Evolutionary conservation across 1,140 invertebrate genomes (phyloP), one percentile per base, ranked within the genome.

Genomic region (Lithobius niger): DNA sequence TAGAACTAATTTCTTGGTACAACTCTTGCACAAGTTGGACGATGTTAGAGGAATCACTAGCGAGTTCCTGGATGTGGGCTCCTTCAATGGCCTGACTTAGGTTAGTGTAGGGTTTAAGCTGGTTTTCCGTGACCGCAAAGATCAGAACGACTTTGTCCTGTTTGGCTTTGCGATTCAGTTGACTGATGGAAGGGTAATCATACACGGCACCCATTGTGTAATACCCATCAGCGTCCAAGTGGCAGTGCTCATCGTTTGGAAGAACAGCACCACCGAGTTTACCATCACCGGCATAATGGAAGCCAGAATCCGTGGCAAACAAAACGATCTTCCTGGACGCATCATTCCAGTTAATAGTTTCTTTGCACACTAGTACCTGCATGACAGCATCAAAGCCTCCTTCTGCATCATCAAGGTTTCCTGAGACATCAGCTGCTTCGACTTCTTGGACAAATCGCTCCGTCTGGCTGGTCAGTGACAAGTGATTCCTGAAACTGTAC

Each of bases 361-460:
- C 26, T n/a, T 36, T 80, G 70, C 95, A 98, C 42, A 90, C 89
- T 28, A 97, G 84, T 3, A 91, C 91, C 73, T 99, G 97, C 90
- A 99, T 97, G 47, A 99, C 87, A 10, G 95, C 97, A 76, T 99
- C 97, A 69, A 99, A 97, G 13, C 96, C 95, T 24, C 96, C 97
- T 71, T 99, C 97, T 0, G 96, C 96, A 3, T 90, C 89, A 72
- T 99, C 95, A 62, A 98, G 74, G 73, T 99, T 99, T 45, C 94
- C 95, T 3, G 95, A 98, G 1, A 98, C 88, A 51, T 81, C 76
- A 1, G 88, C 87, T 21, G 75, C 71, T 40, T 77, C 74, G 19
- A 92, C 88, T 64, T 88, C 76, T 65, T 36, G 6, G 6, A 54
- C 13, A 21, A 50, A 50, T 24, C 21, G 3, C 10, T 27, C 27